These are phyloP conservation scores for Phylloscopus collybita DNA, from an alignment of 2,797 vertebrate species.

Conservation along the genomic window DNA sequence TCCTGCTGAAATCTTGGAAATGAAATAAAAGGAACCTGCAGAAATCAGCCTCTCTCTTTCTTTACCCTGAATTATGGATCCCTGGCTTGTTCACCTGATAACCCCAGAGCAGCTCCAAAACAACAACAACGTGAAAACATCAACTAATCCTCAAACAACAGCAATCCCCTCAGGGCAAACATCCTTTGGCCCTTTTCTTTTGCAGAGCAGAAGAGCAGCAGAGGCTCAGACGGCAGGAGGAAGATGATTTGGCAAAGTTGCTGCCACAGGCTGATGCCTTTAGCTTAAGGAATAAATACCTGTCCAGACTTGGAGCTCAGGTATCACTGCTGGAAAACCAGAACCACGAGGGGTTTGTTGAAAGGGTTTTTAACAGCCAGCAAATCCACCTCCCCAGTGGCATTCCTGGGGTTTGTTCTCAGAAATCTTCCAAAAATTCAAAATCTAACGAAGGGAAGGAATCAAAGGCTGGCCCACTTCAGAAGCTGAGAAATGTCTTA, in stretches of 20 bases:
- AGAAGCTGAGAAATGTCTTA: not conserved
- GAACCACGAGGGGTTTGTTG: not conserved
- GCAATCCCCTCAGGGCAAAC: not conserved
- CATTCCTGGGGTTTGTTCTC: not conserved
- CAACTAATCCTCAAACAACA: not conserved
- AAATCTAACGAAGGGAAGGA: not conserved
- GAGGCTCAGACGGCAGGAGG: constrained; percentile 51
- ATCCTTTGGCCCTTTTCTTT: constrained; percentile 55
- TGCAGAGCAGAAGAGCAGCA: constrained; percentile 64
- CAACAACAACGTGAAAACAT: not conserved
- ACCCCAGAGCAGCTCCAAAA: not conserved
- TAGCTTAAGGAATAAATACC: constrained; percentile 84
- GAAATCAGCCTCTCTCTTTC: constrained; percentile 48
- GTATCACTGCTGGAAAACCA: constrained; percentile 55
- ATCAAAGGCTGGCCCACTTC: not conserved
- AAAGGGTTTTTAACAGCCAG: not conserved
- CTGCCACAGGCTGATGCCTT: constrained; percentile 81
- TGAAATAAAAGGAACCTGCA: constrained; percentile 68
- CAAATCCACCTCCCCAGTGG: not conserved
- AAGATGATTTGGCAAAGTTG: constrained; percentile 72
- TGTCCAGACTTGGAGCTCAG: constrained; percentile 85
- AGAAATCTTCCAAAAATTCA: not conserved
- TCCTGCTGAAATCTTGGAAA: not conserved
- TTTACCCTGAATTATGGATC: not conserved
- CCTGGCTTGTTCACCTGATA: not conserved